A percentile compares a stretch with the other conserved stretches of the same genome.
Evolutionary conservation across 1,140 invertebrate genomes (phyloP).

Genomic region (Diplogasteroides magnus): DNA sequence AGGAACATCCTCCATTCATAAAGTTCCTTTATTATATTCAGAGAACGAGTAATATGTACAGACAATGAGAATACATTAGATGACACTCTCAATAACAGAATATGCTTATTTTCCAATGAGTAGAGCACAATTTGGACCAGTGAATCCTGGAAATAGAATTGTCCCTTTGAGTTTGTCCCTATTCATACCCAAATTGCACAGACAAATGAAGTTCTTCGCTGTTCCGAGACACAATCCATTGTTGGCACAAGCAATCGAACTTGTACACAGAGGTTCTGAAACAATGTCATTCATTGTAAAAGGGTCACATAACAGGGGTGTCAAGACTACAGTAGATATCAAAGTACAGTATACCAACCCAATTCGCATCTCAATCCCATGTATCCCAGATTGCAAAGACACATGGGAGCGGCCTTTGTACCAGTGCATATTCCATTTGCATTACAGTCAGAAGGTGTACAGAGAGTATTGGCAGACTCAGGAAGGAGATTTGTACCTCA

Average conservation of each 20-base stretch:
- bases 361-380: constrained; percentile 35
- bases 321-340: background rate
- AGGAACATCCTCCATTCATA: no score
- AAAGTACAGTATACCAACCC: background rate
- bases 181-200: constrained; percentile 33
- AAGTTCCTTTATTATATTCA: no score
- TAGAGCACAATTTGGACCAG: background rate
- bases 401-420: constrained; percentile 30
- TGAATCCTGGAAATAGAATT: no score
- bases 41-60: no score
- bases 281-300: background rate
- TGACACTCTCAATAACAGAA: no score
- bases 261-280: constrained; percentile 32
- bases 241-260: constrained; percentile 24
- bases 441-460: constrained; percentile 35
- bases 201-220: constrained; percentile 29
- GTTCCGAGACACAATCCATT: constrained; percentile 36
- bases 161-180: no score
- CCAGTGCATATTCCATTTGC: constrained; percentile 36
- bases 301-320: background rate
- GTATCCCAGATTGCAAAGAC: constrained; percentile 32
- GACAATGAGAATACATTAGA: no score
- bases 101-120: background rate
- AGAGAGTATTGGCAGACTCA: constrained; percentile 23
- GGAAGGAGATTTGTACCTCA: constrained; percentile 9